Evolutionary conservation across 2,888 invertebrate species (phyloP).

Genomic region (Hololepta plana): DNA sequence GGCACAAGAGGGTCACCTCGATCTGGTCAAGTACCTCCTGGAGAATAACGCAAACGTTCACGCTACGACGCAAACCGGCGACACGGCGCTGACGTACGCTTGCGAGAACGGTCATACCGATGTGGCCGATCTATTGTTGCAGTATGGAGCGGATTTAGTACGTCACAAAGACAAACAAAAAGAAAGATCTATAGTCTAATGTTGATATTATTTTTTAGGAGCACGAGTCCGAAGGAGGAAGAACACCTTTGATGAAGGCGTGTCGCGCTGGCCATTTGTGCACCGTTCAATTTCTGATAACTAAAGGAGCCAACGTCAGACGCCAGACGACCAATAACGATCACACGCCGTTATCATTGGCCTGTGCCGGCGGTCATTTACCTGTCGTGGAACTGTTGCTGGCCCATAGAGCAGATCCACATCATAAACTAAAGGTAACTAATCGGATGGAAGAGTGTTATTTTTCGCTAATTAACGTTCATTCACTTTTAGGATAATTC

Average conservation of each 20-base stretch:
- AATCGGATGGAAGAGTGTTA: too few species aligned
- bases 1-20: slow-evolving; percentile 92
- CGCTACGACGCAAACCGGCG: slow-evolving; percentile 82
- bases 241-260: slow-evolving; percentile 97
- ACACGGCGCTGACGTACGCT: slow-evolving; percentile 87
- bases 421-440: slow-evolving; percentile 76
- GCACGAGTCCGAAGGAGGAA: slow-evolving; percentile 91
- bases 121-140: slow-evolving; percentile 81
- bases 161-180: slow-evolving; percentile 3
- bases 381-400: slow-evolving; percentile 84
- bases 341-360: slow-evolving; percentile 90
- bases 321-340: slow-evolving; percentile 86
- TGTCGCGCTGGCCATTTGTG: slow-evolving; percentile 91
- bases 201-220: slow-evolving; percentile 34
- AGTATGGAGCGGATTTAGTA: slow-evolving; percentile 74
- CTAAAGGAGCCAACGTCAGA: slow-evolving; percentile 73
- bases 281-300: slow-evolving; percentile 89
- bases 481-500: slow-evolving; percentile 59
- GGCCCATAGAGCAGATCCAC: slow-evolving; percentile 83
- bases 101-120: slow-evolving; percentile 98
- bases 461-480: too few species aligned
- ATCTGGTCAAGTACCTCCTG: slow-evolving; percentile 74
- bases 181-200: slow-evolving; percentile 1
- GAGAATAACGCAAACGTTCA: slow-evolving; percentile 79
- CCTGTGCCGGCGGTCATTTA: slow-evolving; percentile 91